A percentile compares a stretch with the other conserved stretches of the same genome.
Evolutionary conservation across 1,140 invertebrate genomes (phyloP).

Genomic region (Tyrophagus putrescentiae): DNA sequence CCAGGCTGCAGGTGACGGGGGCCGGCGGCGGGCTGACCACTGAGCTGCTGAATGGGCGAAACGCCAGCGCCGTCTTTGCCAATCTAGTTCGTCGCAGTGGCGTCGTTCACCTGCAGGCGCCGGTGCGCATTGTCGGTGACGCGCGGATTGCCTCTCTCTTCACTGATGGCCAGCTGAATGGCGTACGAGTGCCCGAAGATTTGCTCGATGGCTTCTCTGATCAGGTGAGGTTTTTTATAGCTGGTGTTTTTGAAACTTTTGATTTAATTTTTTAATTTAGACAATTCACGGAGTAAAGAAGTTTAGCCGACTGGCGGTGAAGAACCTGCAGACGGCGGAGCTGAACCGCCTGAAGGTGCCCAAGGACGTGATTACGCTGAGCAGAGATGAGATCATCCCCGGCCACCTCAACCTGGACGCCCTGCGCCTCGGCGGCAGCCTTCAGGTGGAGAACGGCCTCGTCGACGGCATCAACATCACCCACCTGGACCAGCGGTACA

Average conservation of each 20-base stretch:
- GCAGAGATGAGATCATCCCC: slow-evolving; percentile 1
- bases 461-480: slow-evolving; percentile 2
- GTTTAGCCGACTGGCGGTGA: neutral
- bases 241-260: neutral
- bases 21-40: neutral
- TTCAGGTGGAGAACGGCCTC: slow-evolving; percentile 11
- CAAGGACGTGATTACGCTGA: neutral
- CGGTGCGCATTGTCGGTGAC: neutral
- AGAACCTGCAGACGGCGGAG: neutral
- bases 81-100: neutral
- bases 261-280: neutral
- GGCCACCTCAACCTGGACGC: neutral
- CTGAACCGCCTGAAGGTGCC: neutral
- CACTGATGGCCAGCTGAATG: neutral
- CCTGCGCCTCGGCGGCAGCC: neutral
- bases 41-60: neutral
- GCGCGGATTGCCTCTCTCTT: neutral
- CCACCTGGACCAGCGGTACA: slow-evolving; percentile 3
- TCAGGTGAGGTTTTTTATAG: slow-evolving; percentile 2
- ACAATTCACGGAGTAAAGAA: neutral
- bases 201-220: neutral
- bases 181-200: slow-evolving; percentile 6
- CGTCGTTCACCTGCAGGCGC: neutral
- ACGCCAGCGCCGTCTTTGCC: neutral
- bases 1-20: neutral